These are phyloP conservation scores for Zingel zingel DNA, from an alignment of 2,113 vertebrate species.

Conservation along the genomic window DNA sequence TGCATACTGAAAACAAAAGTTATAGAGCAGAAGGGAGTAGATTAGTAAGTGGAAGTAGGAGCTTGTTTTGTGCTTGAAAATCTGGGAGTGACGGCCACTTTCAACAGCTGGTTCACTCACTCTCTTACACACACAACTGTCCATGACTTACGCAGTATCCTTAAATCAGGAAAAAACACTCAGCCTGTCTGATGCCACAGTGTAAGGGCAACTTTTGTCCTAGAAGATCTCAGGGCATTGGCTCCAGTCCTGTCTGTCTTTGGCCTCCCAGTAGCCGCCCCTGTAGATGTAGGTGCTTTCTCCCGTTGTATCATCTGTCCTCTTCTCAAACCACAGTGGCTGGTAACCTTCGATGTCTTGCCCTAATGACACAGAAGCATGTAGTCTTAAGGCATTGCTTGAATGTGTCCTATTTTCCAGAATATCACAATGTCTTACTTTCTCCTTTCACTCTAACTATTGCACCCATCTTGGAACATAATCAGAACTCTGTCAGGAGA, in stretches of 20 bases:
- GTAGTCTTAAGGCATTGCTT: background rate
- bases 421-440: background rate
- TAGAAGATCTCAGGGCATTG: constrained; percentile 92
- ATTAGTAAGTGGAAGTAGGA: constrained; percentile 15
- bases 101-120: constrained; percentile 5
- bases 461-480: background rate
- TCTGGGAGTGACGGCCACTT: constrained; percentile 7
- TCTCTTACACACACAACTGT: constrained; percentile 7
- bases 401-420: background rate
- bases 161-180: constrained; percentile 28
- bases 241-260: constrained; percentile 93
- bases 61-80: constrained; percentile 58
- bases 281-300: constrained; percentile 90
- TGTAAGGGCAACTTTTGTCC: constrained; percentile 48
- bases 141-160: constrained; percentile 18
- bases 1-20: constrained; percentile 49
- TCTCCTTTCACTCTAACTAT: background rate
- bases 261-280: constrained; percentile 97
- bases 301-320: constrained; percentile 87
- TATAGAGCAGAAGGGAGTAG: constrained; percentile 37
- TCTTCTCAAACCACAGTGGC: constrained; percentile 95
- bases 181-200: background rate
- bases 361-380: constrained; percentile 79
- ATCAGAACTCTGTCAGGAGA: background rate
- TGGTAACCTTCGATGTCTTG: constrained; percentile 88